phyloP scores from a whole-genome alignment of 2,888 invertebrate species.

The Morpho deidamia region DNA sequence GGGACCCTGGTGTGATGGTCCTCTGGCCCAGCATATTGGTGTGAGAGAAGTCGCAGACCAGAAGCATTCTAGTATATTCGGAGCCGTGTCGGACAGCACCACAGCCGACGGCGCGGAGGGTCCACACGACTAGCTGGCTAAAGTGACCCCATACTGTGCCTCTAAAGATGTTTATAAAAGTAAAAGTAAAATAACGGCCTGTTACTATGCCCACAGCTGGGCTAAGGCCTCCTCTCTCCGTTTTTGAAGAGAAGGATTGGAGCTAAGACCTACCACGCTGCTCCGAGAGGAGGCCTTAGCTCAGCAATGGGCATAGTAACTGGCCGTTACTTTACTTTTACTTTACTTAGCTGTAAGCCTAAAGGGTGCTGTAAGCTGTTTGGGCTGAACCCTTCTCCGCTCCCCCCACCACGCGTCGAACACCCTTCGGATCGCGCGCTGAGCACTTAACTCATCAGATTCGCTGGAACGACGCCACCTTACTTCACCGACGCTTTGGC shows the following conservation, averaged over 20 bases:
- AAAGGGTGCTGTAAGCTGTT: conserved; percentile 51
- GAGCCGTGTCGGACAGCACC: conserved; percentile 56
- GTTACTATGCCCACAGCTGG: too few species aligned
- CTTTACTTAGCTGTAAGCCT: conserved; percentile 31
- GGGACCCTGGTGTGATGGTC: conserved; percentile 46
- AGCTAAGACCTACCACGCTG: too few species aligned
- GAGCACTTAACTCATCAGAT: conserved; percentile 40
- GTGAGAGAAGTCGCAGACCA: conserved; percentile 71
- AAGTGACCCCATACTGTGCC: conserved; percentile 67
- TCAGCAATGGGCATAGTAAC: too few species aligned
- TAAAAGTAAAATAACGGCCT: too few species aligned
- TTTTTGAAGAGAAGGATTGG: too few species aligned
- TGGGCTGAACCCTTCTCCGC: conserved; percentile 42
- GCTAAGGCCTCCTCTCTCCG: too few species aligned
- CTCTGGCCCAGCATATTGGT: conserved; percentile 68
- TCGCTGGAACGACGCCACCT: conserved; percentile 49
- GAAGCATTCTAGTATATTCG: conserved; percentile 41
- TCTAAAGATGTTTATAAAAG: conserved; percentile 27
- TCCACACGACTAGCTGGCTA: conserved; percentile 64
- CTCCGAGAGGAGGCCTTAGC: too few species aligned
- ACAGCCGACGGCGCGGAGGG: conserved; percentile 59
- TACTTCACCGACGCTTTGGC: conserved; percentile 67
- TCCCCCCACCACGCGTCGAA: conserved; percentile 72
- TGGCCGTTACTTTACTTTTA: too few species aligned
- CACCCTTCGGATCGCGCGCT: conserved; percentile 50